Evolutionary conservation across 2,797 vertebrate species (phyloP), one percentile per base, ranked within the genome.

Genomic region (Phoebastria nigripes): DNA sequence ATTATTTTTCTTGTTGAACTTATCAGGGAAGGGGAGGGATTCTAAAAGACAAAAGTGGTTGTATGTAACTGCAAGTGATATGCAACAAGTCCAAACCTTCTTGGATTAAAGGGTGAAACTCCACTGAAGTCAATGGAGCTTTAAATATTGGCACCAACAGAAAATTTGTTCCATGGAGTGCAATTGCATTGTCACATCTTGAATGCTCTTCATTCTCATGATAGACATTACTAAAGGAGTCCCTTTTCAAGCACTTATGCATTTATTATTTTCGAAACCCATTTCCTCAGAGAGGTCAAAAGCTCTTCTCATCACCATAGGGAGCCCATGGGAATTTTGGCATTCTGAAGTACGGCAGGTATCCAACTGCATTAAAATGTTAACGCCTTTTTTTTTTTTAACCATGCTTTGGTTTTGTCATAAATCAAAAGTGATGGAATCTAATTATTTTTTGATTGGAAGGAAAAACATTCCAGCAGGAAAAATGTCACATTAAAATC

Each of bases 81-180:
- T 3, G 67, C 12, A 71, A 13, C 9, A 63, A 81, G 14, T 62
- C 18, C 46, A 91, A 52, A 69, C 8, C 39, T 83, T 87, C 24
- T 87, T 67, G 37, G 31, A 72, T 85, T 78, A 86, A 96, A 62
- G 46, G 86, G 73, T 95, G 78, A 95, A 96, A 95, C 93, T 95
- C 94, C 93, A 95, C 94, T 96, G 93, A 97, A 96, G 90, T 96
- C 92, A 95, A 96, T 96, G 96, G 93, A 93, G 91, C 89, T 90
- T 90, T 91, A 80, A 85, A 76, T 91, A 76, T 70, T 93, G 85
- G 63, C 62, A 89, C 37, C 35, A 94, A 54, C 44, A 80, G 66
- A 88, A 79, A 84, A 70, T 90, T 73, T 88, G 72, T 86, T 55
- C 85, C 51, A 37, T 58, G 41, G 51, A 92, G 62, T 89, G 55